Evolutionary conservation across 2,888 invertebrate genomes (phyloP), one percentile per base, ranked within the genome.

Genomic region (Melipona bicolor): DNA sequence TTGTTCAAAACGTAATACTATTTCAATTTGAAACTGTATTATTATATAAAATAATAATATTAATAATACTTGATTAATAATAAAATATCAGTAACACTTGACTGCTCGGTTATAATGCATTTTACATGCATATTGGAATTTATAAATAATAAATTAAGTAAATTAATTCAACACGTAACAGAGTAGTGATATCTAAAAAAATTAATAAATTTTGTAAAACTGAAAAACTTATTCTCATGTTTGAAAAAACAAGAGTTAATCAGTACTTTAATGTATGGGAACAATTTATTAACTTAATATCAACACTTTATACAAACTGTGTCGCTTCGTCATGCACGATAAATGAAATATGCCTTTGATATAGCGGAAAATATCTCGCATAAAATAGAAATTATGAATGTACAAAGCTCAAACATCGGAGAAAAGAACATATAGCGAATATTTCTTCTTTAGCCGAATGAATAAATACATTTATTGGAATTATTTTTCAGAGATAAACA

Each of bases 221-320:
- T 54, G 24, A 15, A 67, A 59, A 71, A 32, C 9, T 27, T 36
- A 61, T 49, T 56, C 24, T 49, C 32, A n/a, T 15, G n/a, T 56
- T 64, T 64, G 59, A 73, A 70, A 32, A 76, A 86, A 68, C 52
- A 79, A 82, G n/a, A 86, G 71, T 74, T 59, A 61, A 77, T 76
- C 62, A 56, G 21, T 62, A 50, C 21, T 78, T 83, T 81, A 88
- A 84, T 88, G 80, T 88, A 89, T 88, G 86, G 88, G 89, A 88
- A 88, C 89, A 89, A 89, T 88, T 88, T 88, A 88, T 88, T 88
- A 88, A 88, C 90, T 88, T 88, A 89, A 89, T 88, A 88, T 88
- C 86, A 89, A 88, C 86, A 88, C 81, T 88, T 88, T 88, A 89
- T 89, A 89, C 90, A 90, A 89, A 90, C 90, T 89, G 90, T 89